Evolutionary conservation across 1,140 invertebrate genomes (phyloP), one percentile per base, ranked within the genome.

Genomic region (Drosophila littoralis): DNA sequence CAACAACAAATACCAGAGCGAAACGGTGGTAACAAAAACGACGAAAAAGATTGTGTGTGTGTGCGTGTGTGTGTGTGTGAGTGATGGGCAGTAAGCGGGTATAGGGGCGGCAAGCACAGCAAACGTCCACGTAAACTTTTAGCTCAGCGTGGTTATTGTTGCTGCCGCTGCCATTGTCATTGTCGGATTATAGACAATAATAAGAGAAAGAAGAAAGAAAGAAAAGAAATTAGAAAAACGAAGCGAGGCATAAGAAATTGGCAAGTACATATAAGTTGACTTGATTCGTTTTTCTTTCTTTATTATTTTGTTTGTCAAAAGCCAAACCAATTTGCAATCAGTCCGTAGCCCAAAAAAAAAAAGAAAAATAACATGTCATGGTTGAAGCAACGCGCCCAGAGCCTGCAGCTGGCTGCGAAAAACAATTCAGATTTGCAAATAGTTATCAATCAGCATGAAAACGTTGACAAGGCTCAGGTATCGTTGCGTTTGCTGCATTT

Each of bases 61-160:
- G 52, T 15, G n/a, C 9, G n/a, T n/a, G n/a, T n/a, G n/a, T 38
- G 45, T 48, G 12, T 61, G 32, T 48, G 33, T 60, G 61, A 22
- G 58, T 15, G 22, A 22, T 1, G 17, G 35, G 48, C 28, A 46
- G 52, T 10, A 52, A 67, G 57, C 17, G 35, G 45, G 35, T 15
- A 54, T 35, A 51, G 52, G 45, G 64, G 43, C 40, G 17, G 28
- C n/a, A n/a, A n/a, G 43, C 65, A 67, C 65, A 72, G 71, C 75
- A 83, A 88, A 88, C 79, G 83, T 88, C 83, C 83, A 88, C 83
- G 83, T 88, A 88, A 88, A 88, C 83, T 88, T 88, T 88, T 89
- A 88, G 79, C 79, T 89, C 9, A 69, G 15, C 43, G 71, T 73
- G 64, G 43, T 81, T 77, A 63, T 88, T 48, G 60, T 68, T 50